phyloP scores from a whole-genome alignment of 2,888 invertebrate genomes.

The Drosophila glabriapex region DNA sequence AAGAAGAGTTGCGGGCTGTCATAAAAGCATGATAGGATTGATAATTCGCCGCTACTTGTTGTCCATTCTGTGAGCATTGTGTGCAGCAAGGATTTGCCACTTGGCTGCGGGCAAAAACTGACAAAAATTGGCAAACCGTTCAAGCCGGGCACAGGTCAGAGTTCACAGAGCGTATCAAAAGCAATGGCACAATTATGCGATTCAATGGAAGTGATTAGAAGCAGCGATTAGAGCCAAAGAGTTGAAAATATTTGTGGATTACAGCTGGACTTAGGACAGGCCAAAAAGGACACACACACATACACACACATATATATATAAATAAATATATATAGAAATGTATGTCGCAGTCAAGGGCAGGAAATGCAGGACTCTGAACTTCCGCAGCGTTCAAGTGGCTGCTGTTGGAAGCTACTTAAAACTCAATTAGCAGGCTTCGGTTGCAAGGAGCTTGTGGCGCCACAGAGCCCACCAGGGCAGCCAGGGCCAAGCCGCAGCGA shows the following conservation, averaged over 20 bases:
- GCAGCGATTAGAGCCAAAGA: constrained; percentile 68
- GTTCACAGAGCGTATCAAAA: constrained; percentile 49
- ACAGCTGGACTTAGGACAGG: constrained; percentile 37
- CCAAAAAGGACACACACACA: not conserved
- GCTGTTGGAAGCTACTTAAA: constrained; percentile 68
- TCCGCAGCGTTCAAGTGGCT: constrained; percentile 71
- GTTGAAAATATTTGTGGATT: constrained; percentile 79
- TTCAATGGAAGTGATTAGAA: constrained; percentile 75
- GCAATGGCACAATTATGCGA: constrained; percentile 71
- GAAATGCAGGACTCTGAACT: constrained; percentile 61
- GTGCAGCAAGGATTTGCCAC: constrained; percentile 63
- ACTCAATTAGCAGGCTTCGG: constrained; percentile 69
- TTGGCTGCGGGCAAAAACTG: constrained; percentile 66
- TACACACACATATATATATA: not conserved
- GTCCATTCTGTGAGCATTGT: constrained; percentile 70
- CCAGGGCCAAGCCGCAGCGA: constrained; percentile 48
- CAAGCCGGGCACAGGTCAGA: constrained; percentile 13
- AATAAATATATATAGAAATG: no score
- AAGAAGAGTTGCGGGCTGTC: constrained; percentile 43
- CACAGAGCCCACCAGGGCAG: constrained; percentile 55
- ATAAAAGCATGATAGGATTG: constrained; percentile 82
- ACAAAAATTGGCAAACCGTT: not conserved
- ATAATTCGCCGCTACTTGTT: constrained; percentile 81
- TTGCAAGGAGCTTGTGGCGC: constrained; percentile 54
- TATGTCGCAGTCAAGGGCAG: constrained; percentile 44